A percentile compares a stretch with the other conserved stretches of the same genome.
These are phyloP conservation scores for Brotula barbata DNA, from an alignment of 2,797 vertebrate species.

Conservation along the genomic window DNA sequence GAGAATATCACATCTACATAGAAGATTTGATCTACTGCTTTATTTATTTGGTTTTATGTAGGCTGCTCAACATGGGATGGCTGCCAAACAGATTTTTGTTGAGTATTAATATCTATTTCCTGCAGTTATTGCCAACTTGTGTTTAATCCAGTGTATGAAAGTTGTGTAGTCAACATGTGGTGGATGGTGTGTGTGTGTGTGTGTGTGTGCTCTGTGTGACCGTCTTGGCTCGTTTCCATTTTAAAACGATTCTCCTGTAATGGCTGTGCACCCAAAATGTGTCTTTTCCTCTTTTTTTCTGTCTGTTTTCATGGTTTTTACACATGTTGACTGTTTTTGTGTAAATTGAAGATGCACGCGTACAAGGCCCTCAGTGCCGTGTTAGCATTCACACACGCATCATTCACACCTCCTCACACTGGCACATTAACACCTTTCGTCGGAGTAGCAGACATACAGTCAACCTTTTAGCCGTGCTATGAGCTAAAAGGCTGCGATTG, in stretches of 20 bases:
- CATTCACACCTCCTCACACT: constrained; percentile 56
- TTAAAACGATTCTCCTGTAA: constrained; percentile 6
- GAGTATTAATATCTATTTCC: too few relatives aligned
- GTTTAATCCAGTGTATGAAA: too few relatives aligned
- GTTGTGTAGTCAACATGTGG: not conserved
- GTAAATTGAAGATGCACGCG: constrained; percentile 14
- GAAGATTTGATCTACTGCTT: too few relatives aligned
- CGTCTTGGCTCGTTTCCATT: not conserved
- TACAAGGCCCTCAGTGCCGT: constrained; percentile 30
- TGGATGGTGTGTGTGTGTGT: constrained; percentile 2
- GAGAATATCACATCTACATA: too few relatives aligned
- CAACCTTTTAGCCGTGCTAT: constrained; percentile 66
- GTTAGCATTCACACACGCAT: constrained; percentile 32
- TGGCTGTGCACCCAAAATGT: constrained; percentile 9
- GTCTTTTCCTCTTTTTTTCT: not conserved
- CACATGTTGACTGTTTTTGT: constrained; percentile 6
- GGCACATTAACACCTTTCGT: constrained; percentile 75
- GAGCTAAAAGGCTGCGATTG: constrained; percentile 67
- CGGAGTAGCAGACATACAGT: constrained; percentile 69
- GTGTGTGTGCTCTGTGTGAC: not conserved
- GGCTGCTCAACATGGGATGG: too few relatives aligned
- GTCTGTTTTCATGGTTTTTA: constrained; percentile 6
- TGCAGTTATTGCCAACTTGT: too few relatives aligned
- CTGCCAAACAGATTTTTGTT: too few relatives aligned
- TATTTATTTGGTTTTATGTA: too few relatives aligned